phyloP scores from a whole-genome alignment of 2,888 invertebrate species.

The Hyles lineata region DNA sequence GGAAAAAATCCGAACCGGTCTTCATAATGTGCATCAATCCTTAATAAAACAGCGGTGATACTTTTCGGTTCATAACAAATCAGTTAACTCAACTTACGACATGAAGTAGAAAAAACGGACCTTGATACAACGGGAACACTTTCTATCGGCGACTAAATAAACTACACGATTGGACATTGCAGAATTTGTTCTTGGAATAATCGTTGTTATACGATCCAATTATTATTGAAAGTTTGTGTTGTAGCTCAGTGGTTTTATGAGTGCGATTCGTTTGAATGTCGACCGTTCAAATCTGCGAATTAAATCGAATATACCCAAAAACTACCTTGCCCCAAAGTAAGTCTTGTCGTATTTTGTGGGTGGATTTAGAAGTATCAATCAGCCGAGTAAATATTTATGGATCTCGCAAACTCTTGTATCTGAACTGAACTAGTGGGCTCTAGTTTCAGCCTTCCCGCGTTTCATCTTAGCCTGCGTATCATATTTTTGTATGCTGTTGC shows the following conservation, averaged over 20 bases:
- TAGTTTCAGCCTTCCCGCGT: too few species aligned
- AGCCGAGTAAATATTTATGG: too few species aligned
- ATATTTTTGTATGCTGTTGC: too few species aligned
- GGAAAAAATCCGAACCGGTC: too few species aligned
- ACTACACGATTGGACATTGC: constrained; percentile 25
- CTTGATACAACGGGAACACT: constrained; percentile 34
- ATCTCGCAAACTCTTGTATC: too few species aligned
- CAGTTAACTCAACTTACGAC: constrained; percentile 28
- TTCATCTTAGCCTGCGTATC: too few species aligned
- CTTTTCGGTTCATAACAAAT: constrained; percentile 29
- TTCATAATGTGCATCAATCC: neutral
- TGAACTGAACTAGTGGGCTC: too few species aligned
- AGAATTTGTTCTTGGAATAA: constrained; percentile 23
- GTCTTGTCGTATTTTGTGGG: too few species aligned
- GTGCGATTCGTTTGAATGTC: neutral
- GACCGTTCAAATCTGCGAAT: neutral
- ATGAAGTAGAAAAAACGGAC: constrained; percentile 30
- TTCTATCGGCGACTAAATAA: constrained; percentile 31
- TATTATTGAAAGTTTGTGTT: neutral
- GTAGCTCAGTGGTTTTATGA: too few species aligned
- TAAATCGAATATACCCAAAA: too few species aligned
- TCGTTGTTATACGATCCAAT: constrained; percentile 1
- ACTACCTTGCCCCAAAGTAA: too few species aligned
- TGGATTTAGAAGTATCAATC: too few species aligned
- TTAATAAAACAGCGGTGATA: neutral